Evolutionary conservation across 2,113 vertebrate species (phyloP).

Genomic region (Apodemus speciosus): DNA sequence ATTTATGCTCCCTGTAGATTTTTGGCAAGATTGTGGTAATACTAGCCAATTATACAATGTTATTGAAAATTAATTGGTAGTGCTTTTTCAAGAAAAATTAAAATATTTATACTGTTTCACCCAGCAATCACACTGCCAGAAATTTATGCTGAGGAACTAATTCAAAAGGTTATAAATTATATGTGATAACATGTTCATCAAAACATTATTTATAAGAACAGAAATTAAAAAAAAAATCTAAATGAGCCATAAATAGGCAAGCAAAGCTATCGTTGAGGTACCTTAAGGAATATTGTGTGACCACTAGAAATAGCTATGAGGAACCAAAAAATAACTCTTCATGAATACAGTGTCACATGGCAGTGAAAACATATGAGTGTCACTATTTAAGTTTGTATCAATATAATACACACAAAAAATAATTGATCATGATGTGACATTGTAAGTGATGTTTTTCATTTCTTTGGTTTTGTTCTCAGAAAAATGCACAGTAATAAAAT

Average conservation of each 20-base stretch:
- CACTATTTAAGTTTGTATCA: background rate
- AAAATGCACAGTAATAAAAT: slow-evolving; percentile 16
- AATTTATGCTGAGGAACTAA: slow-evolving; percentile 40
- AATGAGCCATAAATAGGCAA: background rate
- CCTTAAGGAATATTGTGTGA: background rate
- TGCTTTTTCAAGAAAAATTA: slow-evolving; percentile 44
- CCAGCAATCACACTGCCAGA: slow-evolving; percentile 5
- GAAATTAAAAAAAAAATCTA: background rate
- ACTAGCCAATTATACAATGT: slow-evolving; percentile 50
- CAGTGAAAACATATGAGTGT: background rate
- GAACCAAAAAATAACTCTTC: background rate
- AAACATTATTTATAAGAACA: slow-evolving; percentile 51
- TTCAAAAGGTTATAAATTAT: slow-evolving; percentile 46
- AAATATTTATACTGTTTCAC: slow-evolving; percentile 12
- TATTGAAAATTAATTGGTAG: slow-evolving; percentile 31
- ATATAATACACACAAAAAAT: background rate
- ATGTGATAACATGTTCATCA: slow-evolving; percentile 45
- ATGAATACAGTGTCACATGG: background rate
- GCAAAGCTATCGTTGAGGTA: background rate
- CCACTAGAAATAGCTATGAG: slow-evolving; percentile 10
- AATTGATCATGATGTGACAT: background rate
- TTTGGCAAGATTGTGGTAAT: background rate
- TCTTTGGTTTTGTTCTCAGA: slow-evolving; percentile 35
- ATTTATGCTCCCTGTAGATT: background rate
- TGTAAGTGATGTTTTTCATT: slow-evolving; percentile 25